phyloP scores from a whole-genome alignment of 2,113 vertebrate genomes.

The Gallinago jamesoni region DNA sequence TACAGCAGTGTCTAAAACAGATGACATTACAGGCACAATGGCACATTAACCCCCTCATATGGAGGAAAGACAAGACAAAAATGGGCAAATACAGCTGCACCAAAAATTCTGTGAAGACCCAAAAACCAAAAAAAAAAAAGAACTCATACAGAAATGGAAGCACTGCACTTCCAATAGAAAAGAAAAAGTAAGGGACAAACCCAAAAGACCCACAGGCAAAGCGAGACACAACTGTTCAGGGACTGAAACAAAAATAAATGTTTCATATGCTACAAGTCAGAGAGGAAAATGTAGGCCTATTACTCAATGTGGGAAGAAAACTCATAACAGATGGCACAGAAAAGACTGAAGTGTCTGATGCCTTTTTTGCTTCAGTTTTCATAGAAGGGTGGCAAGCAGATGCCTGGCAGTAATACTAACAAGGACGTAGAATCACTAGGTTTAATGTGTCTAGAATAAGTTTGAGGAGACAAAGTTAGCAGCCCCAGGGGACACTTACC shows the following conservation, averaged over 20 bases:
- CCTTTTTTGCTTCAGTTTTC: slow-evolving; percentile 53
- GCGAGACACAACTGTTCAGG: neutral
- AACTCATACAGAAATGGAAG: neutral
- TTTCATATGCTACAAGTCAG: neutral
- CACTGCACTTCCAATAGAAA: neutral
- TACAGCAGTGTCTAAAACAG: neutral
- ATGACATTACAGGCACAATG: neutral
- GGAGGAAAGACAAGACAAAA: neutral
- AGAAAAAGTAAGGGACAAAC: neutral
- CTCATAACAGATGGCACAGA: slow-evolving; percentile 1
- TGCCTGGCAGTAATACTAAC: slow-evolving; percentile 29
- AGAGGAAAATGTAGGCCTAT: neutral
- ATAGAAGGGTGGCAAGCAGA: slow-evolving; percentile 15
- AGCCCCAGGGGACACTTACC: neutral
- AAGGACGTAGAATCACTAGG: neutral
- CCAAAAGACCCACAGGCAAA: neutral
- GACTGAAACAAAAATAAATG: neutral
- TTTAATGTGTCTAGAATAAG: neutral
- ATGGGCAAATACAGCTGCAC: neutral
- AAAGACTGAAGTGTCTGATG: slow-evolving; percentile 27
- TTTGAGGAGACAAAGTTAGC: neutral
- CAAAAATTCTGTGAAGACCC: neutral
- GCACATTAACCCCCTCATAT: neutral
- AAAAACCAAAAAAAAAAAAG: neutral
- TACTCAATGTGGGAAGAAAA: slow-evolving; percentile 12